These are phyloP conservation scores for Caenorhabditis japonica DNA, from an alignment of 2,888 invertebrate genomes.

Conservation along the genomic window DNA sequence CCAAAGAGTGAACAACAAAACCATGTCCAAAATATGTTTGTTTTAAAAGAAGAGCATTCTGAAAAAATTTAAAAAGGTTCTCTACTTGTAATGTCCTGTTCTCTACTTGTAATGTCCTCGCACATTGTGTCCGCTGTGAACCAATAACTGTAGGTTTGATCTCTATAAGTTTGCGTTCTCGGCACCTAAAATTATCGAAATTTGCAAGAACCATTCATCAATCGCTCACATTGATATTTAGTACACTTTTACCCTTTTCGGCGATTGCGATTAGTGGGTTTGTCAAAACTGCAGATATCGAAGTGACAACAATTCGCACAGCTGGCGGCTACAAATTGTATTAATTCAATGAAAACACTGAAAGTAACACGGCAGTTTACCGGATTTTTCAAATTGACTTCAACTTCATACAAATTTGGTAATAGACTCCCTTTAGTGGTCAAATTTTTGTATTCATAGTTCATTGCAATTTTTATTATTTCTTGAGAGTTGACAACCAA, in stretches of 20 bases:
- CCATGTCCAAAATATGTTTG: too few relatives aligned
- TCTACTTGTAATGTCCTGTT: too few relatives aligned
- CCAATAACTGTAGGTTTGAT: constrained; percentile 4
- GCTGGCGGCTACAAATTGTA: constrained; percentile 10
- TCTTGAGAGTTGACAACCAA: background rate
- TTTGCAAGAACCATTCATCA: background rate
- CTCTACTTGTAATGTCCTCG: background rate
- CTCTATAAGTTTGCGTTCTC: constrained; percentile 5
- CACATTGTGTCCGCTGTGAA: constrained; percentile 18
- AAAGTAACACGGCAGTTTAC: too few relatives aligned
- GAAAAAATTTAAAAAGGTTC: too few relatives aligned
- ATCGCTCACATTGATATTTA: constrained; percentile 1
- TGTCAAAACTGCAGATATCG: background rate
- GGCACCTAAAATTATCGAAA: constrained; percentile 6
- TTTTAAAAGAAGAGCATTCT: too few relatives aligned
- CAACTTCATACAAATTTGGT: constrained; percentile 13
- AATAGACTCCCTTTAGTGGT: constrained; percentile 14
- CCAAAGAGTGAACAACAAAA: too few relatives aligned
- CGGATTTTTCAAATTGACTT: background rate
- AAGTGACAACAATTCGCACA: constrained; percentile 6
- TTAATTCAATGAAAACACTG: too few relatives aligned
- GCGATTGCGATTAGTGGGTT: constrained; percentile 16
- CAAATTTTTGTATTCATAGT: constrained; percentile 11
- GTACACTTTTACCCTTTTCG: constrained; percentile 8
- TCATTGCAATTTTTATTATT: constrained; percentile 2